These are phyloP conservation scores for Drosophila planitibia DNA, from an alignment of 2,888 invertebrate genomes.

Conservation along the genomic window DNA sequence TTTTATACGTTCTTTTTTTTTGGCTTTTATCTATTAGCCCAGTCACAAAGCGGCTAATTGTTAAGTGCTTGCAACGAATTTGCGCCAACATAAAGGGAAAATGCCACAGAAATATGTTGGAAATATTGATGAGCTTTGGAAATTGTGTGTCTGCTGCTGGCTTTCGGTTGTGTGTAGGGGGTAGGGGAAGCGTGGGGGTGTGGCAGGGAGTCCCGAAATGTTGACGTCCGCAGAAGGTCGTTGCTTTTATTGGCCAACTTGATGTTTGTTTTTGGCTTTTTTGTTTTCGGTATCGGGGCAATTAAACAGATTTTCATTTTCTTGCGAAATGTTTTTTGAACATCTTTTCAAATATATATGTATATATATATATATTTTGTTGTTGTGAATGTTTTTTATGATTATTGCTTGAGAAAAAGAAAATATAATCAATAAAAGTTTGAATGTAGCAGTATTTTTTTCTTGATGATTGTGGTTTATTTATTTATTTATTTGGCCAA, in stretches of 20 bases:
- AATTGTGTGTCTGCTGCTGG: slow-evolving; percentile 31
- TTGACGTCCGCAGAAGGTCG: slow-evolving; percentile 59
- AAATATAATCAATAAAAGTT: slow-evolving; percentile 31
- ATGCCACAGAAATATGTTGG: slow-evolving; percentile 39
- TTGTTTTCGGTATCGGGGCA: slow-evolving; percentile 46
- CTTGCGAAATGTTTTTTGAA: slow-evolving; percentile 29
- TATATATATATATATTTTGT: background rate
- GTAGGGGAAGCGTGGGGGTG: background rate
- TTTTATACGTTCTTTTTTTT: background rate
- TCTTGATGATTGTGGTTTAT: slow-evolving; percentile 25
- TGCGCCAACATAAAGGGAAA: slow-evolving; percentile 21
- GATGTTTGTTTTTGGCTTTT: slow-evolving; percentile 24
- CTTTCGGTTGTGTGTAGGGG: slow-evolving; percentile 1
- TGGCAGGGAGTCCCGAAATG: slow-evolving; percentile 4
- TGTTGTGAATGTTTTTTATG: slow-evolving; percentile 8
- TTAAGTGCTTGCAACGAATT: slow-evolving; percentile 28
- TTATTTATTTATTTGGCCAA: slow-evolving; percentile 36
- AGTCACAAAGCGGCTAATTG: slow-evolving; percentile 36
- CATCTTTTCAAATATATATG: slow-evolving; percentile 28
- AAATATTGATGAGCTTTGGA: slow-evolving; percentile 56
- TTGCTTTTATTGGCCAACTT: slow-evolving; percentile 58
- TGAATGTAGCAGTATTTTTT: background rate
- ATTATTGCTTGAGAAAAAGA: background rate
- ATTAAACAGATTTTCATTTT: slow-evolving; percentile 65
- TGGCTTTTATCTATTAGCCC: slow-evolving; percentile 36